A percentile compares a stretch with the other conserved stretches of the same genome.
Conservation (phyloP, 2,888 invertebrate species). For the Notocelia uddmanniana region DNA sequence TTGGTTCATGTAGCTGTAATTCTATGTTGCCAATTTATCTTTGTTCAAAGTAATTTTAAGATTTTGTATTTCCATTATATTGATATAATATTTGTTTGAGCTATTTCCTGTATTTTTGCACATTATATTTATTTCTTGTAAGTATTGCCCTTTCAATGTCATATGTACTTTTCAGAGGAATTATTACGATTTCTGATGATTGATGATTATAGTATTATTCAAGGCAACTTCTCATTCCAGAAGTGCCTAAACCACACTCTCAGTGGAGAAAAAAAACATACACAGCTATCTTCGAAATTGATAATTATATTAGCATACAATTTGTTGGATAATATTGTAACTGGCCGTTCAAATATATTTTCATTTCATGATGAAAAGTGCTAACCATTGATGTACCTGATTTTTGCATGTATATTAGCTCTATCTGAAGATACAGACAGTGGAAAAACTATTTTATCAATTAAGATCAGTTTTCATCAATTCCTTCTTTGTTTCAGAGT, state of each 20-base stretch:
- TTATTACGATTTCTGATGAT: background rate
- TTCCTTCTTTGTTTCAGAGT: constrained; percentile 34
- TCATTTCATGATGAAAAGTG: constrained; percentile 75
- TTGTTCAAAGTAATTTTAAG: background rate
- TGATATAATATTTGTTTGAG: background rate
- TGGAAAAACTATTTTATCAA: background rate
- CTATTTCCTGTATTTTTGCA: background rate
- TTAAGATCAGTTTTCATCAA: background rate
- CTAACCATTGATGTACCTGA: constrained; percentile 82
- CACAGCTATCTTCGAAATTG: too few relatives aligned
- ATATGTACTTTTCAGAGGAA: background rate
- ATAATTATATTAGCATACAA: background rate
- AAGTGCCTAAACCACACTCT: background rate
- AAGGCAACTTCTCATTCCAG: background rate
- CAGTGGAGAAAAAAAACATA: too few relatives aligned
- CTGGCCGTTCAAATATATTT: background rate
- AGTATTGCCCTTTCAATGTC: background rate
- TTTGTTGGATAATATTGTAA: background rate
- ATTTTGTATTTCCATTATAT: too few relatives aligned
- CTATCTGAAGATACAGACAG: constrained; percentile 66
- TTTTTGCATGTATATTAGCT: constrained; percentile 86
- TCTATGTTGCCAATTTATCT: background rate
- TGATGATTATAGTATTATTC: too few relatives aligned
- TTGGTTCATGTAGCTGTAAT: too few relatives aligned
- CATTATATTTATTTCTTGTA: background rate